These are phyloP conservation scores for Habroteleia sp. DNA, from an alignment of 2,888 invertebrate genomes.

Conservation along the genomic window DNA sequence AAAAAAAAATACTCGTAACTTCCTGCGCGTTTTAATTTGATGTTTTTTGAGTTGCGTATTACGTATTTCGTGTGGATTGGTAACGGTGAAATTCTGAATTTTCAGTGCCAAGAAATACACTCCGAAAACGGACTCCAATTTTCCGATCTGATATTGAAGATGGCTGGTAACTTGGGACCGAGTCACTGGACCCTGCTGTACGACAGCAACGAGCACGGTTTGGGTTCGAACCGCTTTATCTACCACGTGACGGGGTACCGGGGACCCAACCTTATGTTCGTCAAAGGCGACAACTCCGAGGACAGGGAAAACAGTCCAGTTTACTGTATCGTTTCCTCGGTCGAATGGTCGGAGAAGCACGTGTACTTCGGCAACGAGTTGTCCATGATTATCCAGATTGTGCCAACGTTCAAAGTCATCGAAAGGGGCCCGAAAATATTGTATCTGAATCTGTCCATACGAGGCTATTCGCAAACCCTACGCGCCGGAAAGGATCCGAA, in stretches of 20 bases:
- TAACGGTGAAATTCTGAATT: background rate
- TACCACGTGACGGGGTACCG: slow-evolving; percentile 92
- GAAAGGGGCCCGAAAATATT: slow-evolving; percentile 88
- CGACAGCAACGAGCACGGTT: slow-evolving; percentile 91
- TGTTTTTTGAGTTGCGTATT: no score
- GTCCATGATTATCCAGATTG: slow-evolving; percentile 88
- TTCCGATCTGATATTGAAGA: slow-evolving; percentile 72
- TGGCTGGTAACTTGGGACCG: slow-evolving; percentile 80
- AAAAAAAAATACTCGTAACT: no score
- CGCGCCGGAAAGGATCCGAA: slow-evolving; percentile 91
- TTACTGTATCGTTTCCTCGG: slow-evolving; percentile 88
- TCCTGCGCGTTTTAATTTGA: no score
- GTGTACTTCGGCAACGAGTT: slow-evolving; percentile 92
- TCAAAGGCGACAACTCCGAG: slow-evolving; percentile 80
- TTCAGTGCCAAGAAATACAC: slow-evolving; percentile 65
- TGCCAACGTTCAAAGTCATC: slow-evolving; percentile 85
- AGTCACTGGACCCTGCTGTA: slow-evolving; percentile 94
- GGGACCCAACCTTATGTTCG: slow-evolving; percentile 83
- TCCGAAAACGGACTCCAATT: slow-evolving; percentile 68
- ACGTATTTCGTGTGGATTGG: no score
- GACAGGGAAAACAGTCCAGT: slow-evolving; percentile 84
- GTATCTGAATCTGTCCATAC: slow-evolving; percentile 91
- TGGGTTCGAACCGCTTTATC: slow-evolving; percentile 93
- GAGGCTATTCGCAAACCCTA: slow-evolving; percentile 92
- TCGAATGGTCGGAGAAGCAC: slow-evolving; percentile 93